Percentiles rank a stretch among this genome's conserved stretches.
Conservation (phyloP, 2,888 invertebrate species). For the Endomychus coccineus region DNA sequence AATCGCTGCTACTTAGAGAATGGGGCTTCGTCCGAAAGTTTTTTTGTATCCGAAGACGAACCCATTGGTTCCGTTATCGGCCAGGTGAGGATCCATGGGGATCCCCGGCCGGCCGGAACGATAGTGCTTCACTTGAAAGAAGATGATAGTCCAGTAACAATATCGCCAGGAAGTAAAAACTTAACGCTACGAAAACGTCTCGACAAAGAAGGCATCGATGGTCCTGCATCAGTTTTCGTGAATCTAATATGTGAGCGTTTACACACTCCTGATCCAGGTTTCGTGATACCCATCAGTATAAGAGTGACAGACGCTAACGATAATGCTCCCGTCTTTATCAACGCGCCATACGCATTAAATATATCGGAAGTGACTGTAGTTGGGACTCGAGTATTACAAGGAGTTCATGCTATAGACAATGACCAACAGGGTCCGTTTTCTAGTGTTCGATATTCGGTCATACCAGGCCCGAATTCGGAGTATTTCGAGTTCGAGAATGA, state of each 20-base stretch:
- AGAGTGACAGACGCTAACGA: conserved; percentile 88
- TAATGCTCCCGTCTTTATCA: conserved; percentile 76
- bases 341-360: conserved; percentile 73
- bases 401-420: conserved; percentile 70
- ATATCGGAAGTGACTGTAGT: conserved; percentile 73
- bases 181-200: conserved; percentile 67
- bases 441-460: conserved; percentile 74
- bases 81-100: conserved; percentile 71
- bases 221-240: conserved; percentile 78
- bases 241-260: conserved; percentile 79
- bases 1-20: conserved; percentile 84
- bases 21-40: conserved; percentile 85
- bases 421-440: conserved; percentile 87
- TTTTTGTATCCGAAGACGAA: conserved; percentile 81
- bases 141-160: conserved; percentile 68
- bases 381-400: conserved; percentile 67
- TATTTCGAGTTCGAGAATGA: conserved; percentile 79
- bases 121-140: conserved; percentile 74
- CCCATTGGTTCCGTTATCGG: conserved; percentile 74
- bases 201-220: conserved; percentile 77
- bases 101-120: conserved; percentile 68
- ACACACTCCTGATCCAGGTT: conserved; percentile 60
- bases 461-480: conserved; percentile 71
- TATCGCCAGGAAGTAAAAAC: conserved; percentile 71
- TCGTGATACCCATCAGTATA: conserved; percentile 73